A percentile compares a stretch with the other conserved stretches of the same genome.
Evolutionary conservation across 1,140 invertebrate species (phyloP).

Genomic region (Dreissena polymorpha): DNA sequence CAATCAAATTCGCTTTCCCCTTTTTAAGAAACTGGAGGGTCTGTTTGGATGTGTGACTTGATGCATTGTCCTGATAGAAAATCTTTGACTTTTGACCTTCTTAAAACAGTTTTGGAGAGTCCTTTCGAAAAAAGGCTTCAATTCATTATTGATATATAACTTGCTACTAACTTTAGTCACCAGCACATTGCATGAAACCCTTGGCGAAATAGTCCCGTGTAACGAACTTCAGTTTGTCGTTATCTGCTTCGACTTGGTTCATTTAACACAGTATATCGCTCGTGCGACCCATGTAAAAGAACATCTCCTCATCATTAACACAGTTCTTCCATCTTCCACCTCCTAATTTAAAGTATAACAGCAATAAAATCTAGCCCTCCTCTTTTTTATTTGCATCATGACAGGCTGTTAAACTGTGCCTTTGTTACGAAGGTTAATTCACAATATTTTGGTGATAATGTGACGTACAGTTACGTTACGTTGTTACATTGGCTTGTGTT

Average conservation of each 20-base stretch:
- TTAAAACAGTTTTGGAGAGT: neutral
- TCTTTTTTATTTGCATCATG: conserved; percentile 16
- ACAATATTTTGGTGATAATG: conserved; percentile 11
- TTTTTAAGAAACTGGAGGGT: conserved; percentile 20
- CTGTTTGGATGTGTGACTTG: conserved; percentile 30
- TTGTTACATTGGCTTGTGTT: too few relatives aligned
- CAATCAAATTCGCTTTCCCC: conserved; percentile 1
- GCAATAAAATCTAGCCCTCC: conserved; percentile 26
- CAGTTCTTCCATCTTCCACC: conserved; percentile 18
- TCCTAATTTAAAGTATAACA: neutral
- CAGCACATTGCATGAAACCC: conserved; percentile 7
- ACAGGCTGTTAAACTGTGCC: conserved; percentile 11
- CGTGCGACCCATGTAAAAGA: conserved; percentile 18
- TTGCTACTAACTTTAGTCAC: conserved; percentile 14
- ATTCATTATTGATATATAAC: neutral
- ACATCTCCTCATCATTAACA: conserved; percentile 17
- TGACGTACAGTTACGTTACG: conserved; percentile 11
- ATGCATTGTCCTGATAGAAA: conserved; percentile 12
- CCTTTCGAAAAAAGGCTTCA: conserved; percentile 20
- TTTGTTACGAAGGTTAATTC: conserved; percentile 18
- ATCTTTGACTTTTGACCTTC: neutral
- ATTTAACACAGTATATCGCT: neutral
- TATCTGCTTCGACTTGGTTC: conserved; percentile 1
- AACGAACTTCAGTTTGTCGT: conserved; percentile 8
- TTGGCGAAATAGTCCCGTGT: neutral